phyloP scores from a whole-genome alignment of 2,797 vertebrate genomes.

The Remorina albescens region DNA sequence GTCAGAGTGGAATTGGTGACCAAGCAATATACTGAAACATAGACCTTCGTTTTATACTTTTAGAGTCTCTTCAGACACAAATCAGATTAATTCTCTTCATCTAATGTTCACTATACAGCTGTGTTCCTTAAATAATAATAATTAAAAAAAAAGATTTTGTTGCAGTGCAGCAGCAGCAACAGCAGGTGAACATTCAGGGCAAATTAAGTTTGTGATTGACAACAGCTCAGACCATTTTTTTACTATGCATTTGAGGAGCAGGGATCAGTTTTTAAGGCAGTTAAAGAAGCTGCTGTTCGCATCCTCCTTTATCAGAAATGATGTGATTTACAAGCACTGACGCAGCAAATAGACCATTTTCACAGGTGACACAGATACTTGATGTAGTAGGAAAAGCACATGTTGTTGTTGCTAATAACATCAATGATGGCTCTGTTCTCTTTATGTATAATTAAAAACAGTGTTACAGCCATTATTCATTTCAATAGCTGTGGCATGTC shows the following conservation, averaged over 20 bases:
- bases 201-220: not conserved
- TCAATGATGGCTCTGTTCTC: not conserved
- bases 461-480: no score
- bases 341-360: not conserved
- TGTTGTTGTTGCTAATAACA: not conserved
- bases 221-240: not conserved
- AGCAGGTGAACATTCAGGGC: not conserved
- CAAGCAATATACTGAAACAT: no score
- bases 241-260: not conserved
- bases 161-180: slow-evolving; percentile 2
- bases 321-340: not conserved
- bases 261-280: not conserved
- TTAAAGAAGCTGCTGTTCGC: not conserved
- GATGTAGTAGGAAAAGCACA: not conserved
- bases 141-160: not conserved
- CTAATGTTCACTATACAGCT: not conserved
- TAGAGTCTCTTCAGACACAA: not conserved
- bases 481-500: no score
- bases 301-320: not conserved
- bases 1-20: no score
- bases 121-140: not conserved
- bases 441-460: not conserved
- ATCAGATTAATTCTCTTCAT: no score
- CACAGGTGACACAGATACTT: not conserved
- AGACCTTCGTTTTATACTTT: no score